Evolutionary conservation across 2,113 vertebrate genomes (phyloP).

Genomic region (Clinocottus analis): DNA sequence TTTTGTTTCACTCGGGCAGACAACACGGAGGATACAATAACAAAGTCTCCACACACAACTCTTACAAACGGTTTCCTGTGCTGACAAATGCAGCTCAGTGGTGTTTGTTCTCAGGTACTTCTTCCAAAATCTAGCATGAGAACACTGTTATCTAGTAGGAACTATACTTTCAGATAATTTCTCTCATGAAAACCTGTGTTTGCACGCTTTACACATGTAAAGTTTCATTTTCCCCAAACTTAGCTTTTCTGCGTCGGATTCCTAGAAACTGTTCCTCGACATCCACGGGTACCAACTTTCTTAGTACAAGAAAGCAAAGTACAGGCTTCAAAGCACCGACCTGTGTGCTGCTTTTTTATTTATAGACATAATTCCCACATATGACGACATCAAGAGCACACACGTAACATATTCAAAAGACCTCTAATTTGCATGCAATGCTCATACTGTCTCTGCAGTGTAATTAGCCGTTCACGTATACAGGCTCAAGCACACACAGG

Average conservation of each 20-base stretch:
- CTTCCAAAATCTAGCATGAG: not conserved
- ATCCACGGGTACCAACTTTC: slow-evolving; percentile 9
- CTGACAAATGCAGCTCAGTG: not conserved
- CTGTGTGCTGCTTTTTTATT: slow-evolving; percentile 44
- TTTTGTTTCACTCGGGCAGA: not conserved
- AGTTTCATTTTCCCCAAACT: not conserved
- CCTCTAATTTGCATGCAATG: not conserved
- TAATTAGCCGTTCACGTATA: not conserved
- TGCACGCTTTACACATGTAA: not conserved
- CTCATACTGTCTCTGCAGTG: not conserved
- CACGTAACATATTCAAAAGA: slow-evolving; percentile 5
- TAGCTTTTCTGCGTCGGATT: not conserved
- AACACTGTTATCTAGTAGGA: not conserved
- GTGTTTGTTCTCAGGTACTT: not conserved
- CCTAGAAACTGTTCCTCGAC: not conserved
- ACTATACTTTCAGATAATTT: not conserved
- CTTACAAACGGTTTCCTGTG: not conserved
- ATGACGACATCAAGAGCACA: slow-evolving; percentile 31
- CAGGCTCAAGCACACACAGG: not conserved
- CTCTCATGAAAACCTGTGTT: not conserved
- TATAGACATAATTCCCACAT: slow-evolving; percentile 44
- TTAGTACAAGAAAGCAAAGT: not conserved
- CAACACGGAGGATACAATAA: not conserved
- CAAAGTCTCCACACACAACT: not conserved
- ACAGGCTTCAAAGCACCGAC: slow-evolving; percentile 12